These are phyloP conservation scores for Sebastes steindachneri DNA, from an alignment of 2,797 vertebrate genomes.

Conservation along the genomic window DNA sequence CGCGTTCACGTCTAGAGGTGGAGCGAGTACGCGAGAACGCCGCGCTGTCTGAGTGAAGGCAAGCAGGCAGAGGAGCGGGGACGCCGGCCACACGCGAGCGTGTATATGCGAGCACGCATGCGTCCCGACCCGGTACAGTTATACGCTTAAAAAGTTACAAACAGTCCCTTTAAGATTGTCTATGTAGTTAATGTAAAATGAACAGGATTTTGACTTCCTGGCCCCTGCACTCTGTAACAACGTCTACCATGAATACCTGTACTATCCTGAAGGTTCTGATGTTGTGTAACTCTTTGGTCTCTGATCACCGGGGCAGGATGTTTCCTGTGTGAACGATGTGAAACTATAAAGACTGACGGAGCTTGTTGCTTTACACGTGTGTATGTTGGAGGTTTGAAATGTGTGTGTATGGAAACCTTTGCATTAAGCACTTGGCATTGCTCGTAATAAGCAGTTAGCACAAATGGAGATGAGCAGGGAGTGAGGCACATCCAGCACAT, in stretches of 20 bases:
- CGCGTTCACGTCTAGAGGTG: too few relatives aligned
- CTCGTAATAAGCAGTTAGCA: slow-evolving; percentile 2
- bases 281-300: background rate
- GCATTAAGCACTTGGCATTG: background rate
- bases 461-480: background rate
- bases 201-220: background rate
- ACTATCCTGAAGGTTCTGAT: background rate
- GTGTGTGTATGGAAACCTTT: background rate
- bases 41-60: too few relatives aligned
- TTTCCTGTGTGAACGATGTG: background rate
- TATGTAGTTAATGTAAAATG: background rate
- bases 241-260: background rate
- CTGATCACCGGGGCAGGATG: background rate
- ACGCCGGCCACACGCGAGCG: too few relatives aligned
- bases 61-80: too few relatives aligned
- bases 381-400: background rate
- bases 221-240: background rate
- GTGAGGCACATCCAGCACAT: background rate
- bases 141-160: too few relatives aligned
- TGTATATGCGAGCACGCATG: too few relatives aligned
- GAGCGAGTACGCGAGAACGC: too few relatives aligned
- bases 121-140: too few relatives aligned
- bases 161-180: background rate
- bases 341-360: background rate
- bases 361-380: background rate